phyloP scores from a whole-genome alignment of 2,888 invertebrate species.

The Norana najaformis region DNA sequence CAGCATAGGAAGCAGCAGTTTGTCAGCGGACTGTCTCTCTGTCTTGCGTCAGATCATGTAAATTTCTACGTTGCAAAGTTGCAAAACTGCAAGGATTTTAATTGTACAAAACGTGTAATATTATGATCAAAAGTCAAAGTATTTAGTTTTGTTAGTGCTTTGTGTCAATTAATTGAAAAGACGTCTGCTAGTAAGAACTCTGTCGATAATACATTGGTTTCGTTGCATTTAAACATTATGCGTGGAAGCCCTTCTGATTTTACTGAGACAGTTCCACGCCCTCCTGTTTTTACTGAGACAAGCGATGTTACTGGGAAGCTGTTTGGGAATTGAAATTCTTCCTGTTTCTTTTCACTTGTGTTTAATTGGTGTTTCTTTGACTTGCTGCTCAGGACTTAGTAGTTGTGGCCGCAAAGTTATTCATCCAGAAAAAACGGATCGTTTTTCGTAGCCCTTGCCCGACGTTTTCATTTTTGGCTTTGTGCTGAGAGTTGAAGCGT shows the following conservation, averaged over 20 bases:
- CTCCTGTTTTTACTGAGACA: not conserved
- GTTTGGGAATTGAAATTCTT: not conserved
- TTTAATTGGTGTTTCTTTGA: slow-evolving; percentile 1
- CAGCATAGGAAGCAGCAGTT: not conserved
- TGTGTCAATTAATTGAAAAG: not conserved
- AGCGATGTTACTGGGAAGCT: not conserved
- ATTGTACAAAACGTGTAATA: slow-evolving; percentile 25
- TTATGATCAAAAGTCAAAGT: slow-evolving; percentile 24
- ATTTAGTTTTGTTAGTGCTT: slow-evolving; percentile 2
- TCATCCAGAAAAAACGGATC: not conserved
- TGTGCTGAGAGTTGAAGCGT: not conserved
- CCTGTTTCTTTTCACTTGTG: not conserved
- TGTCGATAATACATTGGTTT: not conserved
- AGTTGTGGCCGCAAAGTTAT: not conserved
- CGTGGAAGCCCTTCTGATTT: not conserved
- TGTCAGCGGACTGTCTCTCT: not conserved
- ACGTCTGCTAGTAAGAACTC: not conserved
- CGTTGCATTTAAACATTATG: slow-evolving; percentile 1
- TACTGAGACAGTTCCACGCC: no score
- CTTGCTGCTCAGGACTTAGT: not conserved
- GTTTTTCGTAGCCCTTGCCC: not conserved
- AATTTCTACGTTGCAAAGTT: slow-evolving; percentile 19
- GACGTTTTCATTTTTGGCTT: not conserved
- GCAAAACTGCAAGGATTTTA: slow-evolving; percentile 20
- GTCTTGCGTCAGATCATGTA: not conserved